A percentile compares a stretch with the other conserved stretches of the same genome.
Conservation (phyloP, 2,113 vertebrate genomes). For the Neolamprologus cancellatus region DNA sequence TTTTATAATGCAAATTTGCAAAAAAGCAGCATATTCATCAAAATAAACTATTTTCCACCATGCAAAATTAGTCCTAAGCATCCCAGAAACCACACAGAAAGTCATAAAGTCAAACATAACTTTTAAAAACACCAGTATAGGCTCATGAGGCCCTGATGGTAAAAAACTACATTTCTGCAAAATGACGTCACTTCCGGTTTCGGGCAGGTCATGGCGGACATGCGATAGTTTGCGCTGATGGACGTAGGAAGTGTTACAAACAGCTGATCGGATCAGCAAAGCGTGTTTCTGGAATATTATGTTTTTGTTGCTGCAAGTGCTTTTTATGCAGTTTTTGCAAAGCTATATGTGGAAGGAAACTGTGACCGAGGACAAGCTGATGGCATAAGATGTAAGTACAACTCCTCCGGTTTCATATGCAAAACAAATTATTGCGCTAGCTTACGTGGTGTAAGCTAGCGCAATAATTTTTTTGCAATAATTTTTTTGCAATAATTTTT, state of each 20-base stretch:
- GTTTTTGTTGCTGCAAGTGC: accelerated
- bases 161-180: too few relatives aligned
- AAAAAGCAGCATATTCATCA: accelerated
- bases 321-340: neutral
- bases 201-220: too few relatives aligned
- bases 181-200: too few relatives aligned
- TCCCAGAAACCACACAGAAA: accelerated
- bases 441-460: too few relatives aligned
- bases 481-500: too few relatives aligned
- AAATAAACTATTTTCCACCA: too few relatives aligned
- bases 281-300: neutral
- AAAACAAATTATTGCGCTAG: too few relatives aligned
- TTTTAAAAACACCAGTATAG: too few relatives aligned
- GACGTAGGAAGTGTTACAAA: accelerated
- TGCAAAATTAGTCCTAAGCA: too few relatives aligned
- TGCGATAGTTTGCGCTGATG: accelerated
- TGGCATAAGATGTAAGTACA: neutral
- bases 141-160: accelerated
- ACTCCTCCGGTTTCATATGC: too few relatives aligned
- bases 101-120: too few relatives aligned
- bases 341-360: accelerated
- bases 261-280: accelerated
- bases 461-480: too few relatives aligned
- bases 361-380: accelerated
- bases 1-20: accelerated